Evolutionary conservation across 2,113 vertebrate species (phyloP).

Genomic region (Oreotragus oreotragus): DNA sequence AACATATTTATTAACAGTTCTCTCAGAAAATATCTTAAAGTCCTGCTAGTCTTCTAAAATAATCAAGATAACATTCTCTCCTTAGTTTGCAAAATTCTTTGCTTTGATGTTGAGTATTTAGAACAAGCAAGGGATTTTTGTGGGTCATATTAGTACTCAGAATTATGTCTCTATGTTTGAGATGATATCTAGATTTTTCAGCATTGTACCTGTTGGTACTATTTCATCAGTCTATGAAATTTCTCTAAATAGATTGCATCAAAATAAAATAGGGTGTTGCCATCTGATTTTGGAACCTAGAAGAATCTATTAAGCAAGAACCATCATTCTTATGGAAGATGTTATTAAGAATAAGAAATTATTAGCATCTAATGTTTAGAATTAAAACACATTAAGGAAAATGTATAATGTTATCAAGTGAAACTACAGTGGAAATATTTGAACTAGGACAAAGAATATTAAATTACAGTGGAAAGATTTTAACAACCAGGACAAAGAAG

Average conservation of each 20-base stretch:
- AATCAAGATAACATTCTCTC: background rate
- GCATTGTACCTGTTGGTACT: background rate
- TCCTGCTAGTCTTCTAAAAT: background rate
- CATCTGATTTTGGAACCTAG: background rate
- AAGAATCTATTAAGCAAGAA: constrained; percentile 25
- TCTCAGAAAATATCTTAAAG: background rate
- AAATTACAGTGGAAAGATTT: background rate
- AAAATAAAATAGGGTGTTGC: background rate
- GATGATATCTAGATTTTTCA: constrained; percentile 11
- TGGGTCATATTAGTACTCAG: background rate
- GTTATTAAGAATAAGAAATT: constrained; percentile 1
- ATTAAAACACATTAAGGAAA: constrained; percentile 4
- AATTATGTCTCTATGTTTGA: background rate
- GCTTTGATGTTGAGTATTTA: background rate
- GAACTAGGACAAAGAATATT: background rate
- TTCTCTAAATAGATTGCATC: background rate
- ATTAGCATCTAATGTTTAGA: background rate
- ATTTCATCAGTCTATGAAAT: constrained; percentile 13
- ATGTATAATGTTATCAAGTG: background rate
- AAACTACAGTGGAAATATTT: background rate
- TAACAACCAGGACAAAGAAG: background rate
- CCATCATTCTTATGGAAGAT: background rate
- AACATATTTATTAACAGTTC: background rate
- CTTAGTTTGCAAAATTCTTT: background rate
- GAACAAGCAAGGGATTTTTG: background rate